These are phyloP conservation scores for Allobates femoralis DNA, from an alignment of 2,797 vertebrate genomes.

Conservation along the genomic window DNA sequence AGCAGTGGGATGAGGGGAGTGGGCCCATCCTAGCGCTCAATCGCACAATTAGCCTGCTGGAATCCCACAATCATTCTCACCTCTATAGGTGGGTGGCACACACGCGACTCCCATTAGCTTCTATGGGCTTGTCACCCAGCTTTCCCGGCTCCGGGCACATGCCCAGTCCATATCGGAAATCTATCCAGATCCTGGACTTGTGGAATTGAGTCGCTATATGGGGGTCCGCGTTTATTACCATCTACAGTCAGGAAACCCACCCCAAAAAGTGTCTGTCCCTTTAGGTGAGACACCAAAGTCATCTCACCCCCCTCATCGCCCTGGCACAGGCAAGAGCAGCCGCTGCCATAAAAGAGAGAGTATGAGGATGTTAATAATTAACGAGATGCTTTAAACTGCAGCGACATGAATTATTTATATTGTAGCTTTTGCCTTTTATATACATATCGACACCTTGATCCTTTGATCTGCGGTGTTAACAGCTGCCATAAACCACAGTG, in stretches of 20 bases:
- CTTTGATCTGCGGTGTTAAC: not conserved
- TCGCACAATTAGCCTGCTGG: not conserved
- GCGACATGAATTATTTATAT: conserved; percentile 36
- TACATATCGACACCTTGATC: not conserved
- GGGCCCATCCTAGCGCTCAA: not conserved
- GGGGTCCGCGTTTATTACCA: not conserved
- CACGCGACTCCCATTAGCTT: no score
- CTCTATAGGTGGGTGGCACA: no score
- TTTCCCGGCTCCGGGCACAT: no score
- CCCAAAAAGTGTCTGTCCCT: not conserved
- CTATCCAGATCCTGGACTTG: no score
- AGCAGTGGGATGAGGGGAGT: not conserved
- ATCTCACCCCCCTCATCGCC: not conserved
- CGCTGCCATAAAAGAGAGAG: conserved; percentile 1
- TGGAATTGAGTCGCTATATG: no score
- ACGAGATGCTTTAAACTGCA: conserved; percentile 37
- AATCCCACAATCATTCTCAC: not conserved
- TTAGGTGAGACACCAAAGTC: not conserved
- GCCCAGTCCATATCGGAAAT: no score
- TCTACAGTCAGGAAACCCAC: not conserved
- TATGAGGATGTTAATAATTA: conserved; percentile 43
- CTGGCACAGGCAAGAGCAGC: not conserved
- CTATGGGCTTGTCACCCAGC: no score
- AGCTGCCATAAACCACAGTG: not conserved
- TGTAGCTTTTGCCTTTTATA: conserved; percentile 7